These are phyloP conservation scores for Cydia amplana DNA, from an alignment of 1,140 invertebrate genomes.

Conservation along the genomic window DNA sequence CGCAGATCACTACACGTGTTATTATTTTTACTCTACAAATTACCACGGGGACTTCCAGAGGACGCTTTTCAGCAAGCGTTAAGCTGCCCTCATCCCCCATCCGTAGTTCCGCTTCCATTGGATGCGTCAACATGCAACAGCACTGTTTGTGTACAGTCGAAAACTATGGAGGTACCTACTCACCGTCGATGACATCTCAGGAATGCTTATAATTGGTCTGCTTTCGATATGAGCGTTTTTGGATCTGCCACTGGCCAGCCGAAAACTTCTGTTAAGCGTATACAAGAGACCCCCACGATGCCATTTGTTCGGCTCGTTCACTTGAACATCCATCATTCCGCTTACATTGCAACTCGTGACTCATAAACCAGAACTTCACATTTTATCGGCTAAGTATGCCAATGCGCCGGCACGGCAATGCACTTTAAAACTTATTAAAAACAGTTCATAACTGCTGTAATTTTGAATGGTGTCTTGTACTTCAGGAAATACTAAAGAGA, in stretches of 20 bases:
- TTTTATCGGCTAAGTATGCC: conserved; percentile 52
- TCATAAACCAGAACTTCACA: conserved; percentile 60
- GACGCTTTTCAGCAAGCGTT: neutral
- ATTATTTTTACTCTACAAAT: neutral
- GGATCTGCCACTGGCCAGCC: conserved; percentile 55
- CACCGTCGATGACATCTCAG: conserved; percentile 50
- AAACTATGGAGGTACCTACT: conserved; percentile 35
- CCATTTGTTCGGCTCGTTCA: conserved; percentile 69
- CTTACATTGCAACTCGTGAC: conserved; percentile 68
- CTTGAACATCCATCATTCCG: conserved; percentile 70
- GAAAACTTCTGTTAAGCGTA: conserved; percentile 68
- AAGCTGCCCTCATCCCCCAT: neutral
- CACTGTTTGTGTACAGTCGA: neutral
- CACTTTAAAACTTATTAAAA: conserved; percentile 35
- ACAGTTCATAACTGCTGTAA: neutral
- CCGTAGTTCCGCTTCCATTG: neutral
- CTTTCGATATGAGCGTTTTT: conserved; percentile 54
- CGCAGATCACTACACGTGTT: neutral
- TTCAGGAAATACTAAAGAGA: neutral
- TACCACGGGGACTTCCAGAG: neutral
- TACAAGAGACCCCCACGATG: conserved; percentile 70
- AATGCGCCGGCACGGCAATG: conserved; percentile 50
- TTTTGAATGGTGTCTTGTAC: neutral
- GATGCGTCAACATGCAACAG: neutral
- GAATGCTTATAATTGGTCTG: conserved; percentile 53